Conservation (phyloP, 2,113 vertebrate species). For the Henicopernis longicauda region DNA sequence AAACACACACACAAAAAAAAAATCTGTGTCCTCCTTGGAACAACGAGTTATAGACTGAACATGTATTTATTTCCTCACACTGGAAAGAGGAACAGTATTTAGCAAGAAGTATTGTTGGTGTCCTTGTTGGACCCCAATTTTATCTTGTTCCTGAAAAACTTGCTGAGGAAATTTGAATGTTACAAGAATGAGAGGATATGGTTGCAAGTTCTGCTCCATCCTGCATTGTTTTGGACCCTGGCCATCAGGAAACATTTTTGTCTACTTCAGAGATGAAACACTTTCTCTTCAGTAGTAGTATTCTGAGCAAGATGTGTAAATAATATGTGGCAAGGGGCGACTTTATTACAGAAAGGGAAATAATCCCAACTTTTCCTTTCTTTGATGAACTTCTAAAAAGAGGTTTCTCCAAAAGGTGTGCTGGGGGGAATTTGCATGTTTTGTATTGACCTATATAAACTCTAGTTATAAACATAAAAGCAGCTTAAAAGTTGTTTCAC, state of each 20-base stretch:
- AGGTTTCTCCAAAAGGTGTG: background rate
- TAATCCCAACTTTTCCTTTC: background rate
- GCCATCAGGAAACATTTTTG: conserved; percentile 37
- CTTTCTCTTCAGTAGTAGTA: conserved; percentile 1
- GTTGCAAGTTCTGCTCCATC: background rate
- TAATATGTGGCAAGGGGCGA: background rate
- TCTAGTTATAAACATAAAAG: background rate
- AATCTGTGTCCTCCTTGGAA: background rate
- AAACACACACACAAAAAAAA: background rate
- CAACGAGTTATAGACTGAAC: background rate
- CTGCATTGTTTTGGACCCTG: background rate
- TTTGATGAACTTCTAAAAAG: background rate
- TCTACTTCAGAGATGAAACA: background rate
- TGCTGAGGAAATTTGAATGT: background rate
- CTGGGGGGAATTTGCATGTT: background rate
- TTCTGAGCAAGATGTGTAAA: background rate
- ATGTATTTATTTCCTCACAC: background rate
- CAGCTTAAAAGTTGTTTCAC: background rate
- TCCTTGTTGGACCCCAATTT: background rate
- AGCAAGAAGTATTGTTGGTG: background rate
- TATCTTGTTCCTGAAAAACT: conserved; percentile 34
- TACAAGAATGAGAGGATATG: conserved; percentile 31
- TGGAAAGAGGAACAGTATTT: background rate
- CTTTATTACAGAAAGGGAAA: background rate
- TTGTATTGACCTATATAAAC: background rate